Conservation (phyloP, 2,797 vertebrate species). For the Avahi laniger region DNA sequence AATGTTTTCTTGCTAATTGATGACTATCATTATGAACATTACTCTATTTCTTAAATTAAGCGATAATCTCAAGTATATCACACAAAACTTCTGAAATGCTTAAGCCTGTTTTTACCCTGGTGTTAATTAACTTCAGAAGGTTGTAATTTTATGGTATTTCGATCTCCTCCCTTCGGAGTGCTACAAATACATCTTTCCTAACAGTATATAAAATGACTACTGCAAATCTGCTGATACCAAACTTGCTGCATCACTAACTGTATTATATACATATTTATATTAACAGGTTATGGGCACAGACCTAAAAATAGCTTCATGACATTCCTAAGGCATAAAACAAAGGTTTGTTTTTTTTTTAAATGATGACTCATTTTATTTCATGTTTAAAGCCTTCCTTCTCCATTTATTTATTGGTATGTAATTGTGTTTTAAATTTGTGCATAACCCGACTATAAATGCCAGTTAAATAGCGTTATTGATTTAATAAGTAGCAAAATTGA, state of each 20-base stretch:
- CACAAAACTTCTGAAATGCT: slow-evolving; percentile 22
- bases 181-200: slow-evolving; percentile 9
- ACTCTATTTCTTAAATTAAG: slow-evolving; percentile 21
- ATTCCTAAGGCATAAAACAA: slow-evolving; percentile 28
- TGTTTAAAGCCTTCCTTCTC: not conserved
- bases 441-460: not conserved
- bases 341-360: not conserved
- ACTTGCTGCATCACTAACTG: slow-evolving; percentile 33
- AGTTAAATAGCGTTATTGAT: slow-evolving; percentile 39
- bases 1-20: slow-evolving; percentile 26
- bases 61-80: not conserved
- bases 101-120: not conserved
- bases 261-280: slow-evolving; percentile 53
- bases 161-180: not conserved
- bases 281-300: slow-evolving; percentile 23
- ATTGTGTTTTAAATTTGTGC: slow-evolving; percentile 33
- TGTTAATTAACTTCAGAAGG: not conserved
- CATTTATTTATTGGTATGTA: slow-evolving; percentile 35
- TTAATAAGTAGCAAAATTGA: slow-evolving; percentile 45
- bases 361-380: slow-evolving; percentile 17
- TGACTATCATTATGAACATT: not conserved
- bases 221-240: not conserved
- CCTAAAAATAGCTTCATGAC: not conserved
- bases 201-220: slow-evolving; percentile 33
- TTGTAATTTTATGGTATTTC: not conserved